Conservation (phyloP, 1,140 invertebrate species). For the Pseudomyrmex concolor region DNA sequence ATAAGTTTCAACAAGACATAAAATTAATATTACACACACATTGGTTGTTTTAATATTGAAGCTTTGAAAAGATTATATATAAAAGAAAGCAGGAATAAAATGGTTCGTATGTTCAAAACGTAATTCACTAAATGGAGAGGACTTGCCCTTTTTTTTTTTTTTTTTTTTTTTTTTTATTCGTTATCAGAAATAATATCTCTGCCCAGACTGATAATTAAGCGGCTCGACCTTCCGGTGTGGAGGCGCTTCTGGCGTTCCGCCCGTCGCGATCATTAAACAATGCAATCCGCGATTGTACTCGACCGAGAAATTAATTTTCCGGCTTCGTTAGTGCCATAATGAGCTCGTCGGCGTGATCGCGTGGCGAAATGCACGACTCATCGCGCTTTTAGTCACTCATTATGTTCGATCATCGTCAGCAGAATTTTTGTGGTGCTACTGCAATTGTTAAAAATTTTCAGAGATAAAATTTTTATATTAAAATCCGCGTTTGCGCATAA, state of each 20-base stretch:
- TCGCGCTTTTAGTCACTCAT: constrained; percentile 47
- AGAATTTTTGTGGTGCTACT: constrained; percentile 4
- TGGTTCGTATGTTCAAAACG: neutral
- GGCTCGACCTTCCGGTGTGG: constrained; percentile 63
- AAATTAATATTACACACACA: neutral
- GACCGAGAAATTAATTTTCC: constrained; percentile 74
- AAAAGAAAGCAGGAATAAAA: neutral
- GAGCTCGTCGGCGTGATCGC: constrained; percentile 68
- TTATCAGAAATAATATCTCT: constrained; percentile 67
- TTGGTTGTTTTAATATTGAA: constrained; percentile 9
- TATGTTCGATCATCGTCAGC: constrained; percentile 34
- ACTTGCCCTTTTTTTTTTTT: neutral
- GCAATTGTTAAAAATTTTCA: constrained; percentile 5
- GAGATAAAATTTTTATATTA: neutral
- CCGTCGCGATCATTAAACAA: constrained; percentile 69
- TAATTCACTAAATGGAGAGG: neutral
- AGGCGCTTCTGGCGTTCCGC: constrained; percentile 63
- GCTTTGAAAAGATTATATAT: too few species aligned
- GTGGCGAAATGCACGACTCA: constrained; percentile 45
- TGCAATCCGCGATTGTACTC: constrained; percentile 70
- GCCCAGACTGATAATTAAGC: constrained; percentile 63
- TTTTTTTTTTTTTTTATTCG: constrained; percentile 32
- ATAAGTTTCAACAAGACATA: neutral
- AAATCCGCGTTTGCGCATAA: neutral
- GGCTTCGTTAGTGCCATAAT: constrained; percentile 72